These are phyloP conservation scores for Sphenodon punctatus DNA, from an alignment of 2,797 vertebrate genomes.

Conservation along the genomic window DNA sequence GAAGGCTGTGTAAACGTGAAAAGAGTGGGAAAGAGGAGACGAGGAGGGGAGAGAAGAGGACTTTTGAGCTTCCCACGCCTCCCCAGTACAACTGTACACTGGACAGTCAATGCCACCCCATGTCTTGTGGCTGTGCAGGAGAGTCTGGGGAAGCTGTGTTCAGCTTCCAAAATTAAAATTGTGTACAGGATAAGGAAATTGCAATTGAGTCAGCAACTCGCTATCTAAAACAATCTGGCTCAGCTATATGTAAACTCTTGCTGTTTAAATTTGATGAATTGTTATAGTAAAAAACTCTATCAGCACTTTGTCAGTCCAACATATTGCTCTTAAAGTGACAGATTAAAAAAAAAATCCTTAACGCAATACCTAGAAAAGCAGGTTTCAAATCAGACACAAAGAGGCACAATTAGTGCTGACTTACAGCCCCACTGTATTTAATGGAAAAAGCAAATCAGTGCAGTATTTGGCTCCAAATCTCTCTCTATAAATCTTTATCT, in stretches of 20 bases:
- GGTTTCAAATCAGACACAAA: not conserved
- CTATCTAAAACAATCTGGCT: not conserved
- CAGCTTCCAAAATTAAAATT: not conserved
- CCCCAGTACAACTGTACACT: accelerated
- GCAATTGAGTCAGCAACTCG: not conserved
- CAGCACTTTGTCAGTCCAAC: not conserved
- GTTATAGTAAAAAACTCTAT: not conserved
- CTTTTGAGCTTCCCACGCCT: no score
- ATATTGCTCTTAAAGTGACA: not conserved
- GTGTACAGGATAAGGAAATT: not conserved
- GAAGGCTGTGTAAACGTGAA: no score
- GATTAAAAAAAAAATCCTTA: not conserved
- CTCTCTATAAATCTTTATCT: not conserved
- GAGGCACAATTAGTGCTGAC: not conserved
- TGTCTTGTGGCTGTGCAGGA: not conserved
- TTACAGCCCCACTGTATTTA: not conserved
- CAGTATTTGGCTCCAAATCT: not conserved
- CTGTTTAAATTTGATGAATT: not conserved
- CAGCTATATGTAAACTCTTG: not conserved
- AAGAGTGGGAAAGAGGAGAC: no score
- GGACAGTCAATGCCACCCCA: not conserved
- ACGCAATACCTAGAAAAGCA: not conserved
- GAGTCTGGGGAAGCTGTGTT: not conserved
- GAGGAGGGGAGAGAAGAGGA: no score
- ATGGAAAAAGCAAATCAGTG: not conserved